Evolutionary conservation across 2,113 vertebrate genomes (phyloP), one percentile per base, ranked within the genome.

Genomic region (Mixornis gularis): DNA sequence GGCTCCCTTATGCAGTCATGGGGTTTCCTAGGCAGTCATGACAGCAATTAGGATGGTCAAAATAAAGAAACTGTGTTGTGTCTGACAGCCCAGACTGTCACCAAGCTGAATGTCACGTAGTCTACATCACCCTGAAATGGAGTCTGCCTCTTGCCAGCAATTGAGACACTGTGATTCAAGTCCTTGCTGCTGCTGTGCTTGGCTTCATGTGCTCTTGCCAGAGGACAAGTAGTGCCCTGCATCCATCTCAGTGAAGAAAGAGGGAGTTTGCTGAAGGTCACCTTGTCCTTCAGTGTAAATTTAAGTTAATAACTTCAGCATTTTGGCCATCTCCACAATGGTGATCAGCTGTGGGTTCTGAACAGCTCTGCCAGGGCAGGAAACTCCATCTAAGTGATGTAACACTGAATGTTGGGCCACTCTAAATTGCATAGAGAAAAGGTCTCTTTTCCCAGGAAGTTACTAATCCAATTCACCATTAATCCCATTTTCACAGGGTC

Each of bases 321-420:
- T 29, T 73, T 89, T 74, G n/a, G 12, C 30, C 7, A 10, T 43
- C 32, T 81, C 24, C 36, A 27, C 17, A n/a, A 74, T 14, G 2
- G 43, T 15, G 17, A 26, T 70, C 36, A 46, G 0, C 34, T 56
- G 6, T 40, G 44, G 11, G 4, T 16, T 87, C 71, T 32, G 32
- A 74, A 55, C 19, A 66, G 62, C 7, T 12, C 51, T 68, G 16
- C 18, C 12, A 59, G 56, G 21, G 34, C 43, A 70, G 48, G 32
- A 80, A 87, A 38, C 8, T 49, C 18, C 21, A 19, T 40, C 48
- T 40, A 17, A 48, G 36, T 58, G 34, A 38, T 18, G 36, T 6
- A 73, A 38, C 24, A 34, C 18, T 1, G 1, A 51, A 36, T 1
- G 0, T 0, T 77, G 64, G 34, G 18, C 9, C 77, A 51, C 5